Conservation (phyloP, 2,888 invertebrate genomes). For the Pegoplata infirma region DNA sequence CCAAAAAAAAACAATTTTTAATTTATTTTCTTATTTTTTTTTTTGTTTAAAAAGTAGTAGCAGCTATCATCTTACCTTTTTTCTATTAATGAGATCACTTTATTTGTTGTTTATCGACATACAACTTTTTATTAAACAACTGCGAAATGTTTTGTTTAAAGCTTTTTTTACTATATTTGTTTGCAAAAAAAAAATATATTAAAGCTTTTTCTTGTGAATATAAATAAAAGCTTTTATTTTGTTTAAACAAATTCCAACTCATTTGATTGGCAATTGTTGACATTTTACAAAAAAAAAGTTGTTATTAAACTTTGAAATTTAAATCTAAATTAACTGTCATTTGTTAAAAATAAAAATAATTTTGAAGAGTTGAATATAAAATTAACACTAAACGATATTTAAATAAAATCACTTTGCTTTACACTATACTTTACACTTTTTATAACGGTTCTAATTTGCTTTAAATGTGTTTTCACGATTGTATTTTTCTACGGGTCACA, state of each 20-base stretch:
- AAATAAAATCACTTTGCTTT: no score
- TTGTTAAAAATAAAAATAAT: no score
- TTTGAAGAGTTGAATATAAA: no score
- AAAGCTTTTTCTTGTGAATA: background rate
- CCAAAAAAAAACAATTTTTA: background rate
- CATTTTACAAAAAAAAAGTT: slow-evolving; percentile 15
- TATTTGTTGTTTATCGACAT: slow-evolving; percentile 3
- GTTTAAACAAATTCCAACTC: background rate
- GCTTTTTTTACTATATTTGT: slow-evolving; percentile 23
- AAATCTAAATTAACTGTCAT: background rate
- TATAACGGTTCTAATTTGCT: no score
- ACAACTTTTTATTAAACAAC: slow-evolving; percentile 15
- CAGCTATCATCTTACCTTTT: slow-evolving; percentile 38
- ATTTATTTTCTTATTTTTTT: background rate
- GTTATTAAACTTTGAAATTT: background rate
- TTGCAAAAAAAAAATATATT: no score
- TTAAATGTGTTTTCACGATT: no score
- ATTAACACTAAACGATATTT: no score
- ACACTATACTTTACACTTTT: no score
- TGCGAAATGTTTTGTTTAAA: slow-evolving; percentile 12
- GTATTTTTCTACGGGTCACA: no score
- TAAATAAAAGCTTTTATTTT: background rate
- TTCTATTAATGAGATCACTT: slow-evolving; percentile 54
- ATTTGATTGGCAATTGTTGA: background rate
- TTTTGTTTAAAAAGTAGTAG: background rate